Conservation (phyloP, 2,797 vertebrate species). For the Geotrypetes seraphini region DNA sequence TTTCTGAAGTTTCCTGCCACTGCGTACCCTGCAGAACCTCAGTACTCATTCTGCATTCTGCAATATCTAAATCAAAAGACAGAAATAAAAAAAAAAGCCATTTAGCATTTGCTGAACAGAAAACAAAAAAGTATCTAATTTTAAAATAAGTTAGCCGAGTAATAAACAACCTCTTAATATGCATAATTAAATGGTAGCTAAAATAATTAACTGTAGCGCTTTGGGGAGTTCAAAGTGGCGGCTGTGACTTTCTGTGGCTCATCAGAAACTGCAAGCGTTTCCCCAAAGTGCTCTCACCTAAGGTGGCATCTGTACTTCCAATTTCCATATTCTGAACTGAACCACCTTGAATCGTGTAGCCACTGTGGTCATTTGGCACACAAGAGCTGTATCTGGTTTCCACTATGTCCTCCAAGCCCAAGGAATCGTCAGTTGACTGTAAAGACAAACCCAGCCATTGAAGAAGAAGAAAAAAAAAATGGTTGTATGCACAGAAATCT, state of each 20-base stretch:
- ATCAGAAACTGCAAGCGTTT: too few relatives aligned
- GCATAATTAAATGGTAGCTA: too few relatives aligned
- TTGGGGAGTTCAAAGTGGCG: fast-evolving
- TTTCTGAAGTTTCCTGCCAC: slow-evolving; percentile 47
- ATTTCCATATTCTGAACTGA: slow-evolving; percentile 60
- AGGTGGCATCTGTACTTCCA: slow-evolving; percentile 48
- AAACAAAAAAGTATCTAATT: too few relatives aligned
- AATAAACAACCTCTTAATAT: too few relatives aligned
- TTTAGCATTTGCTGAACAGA: too few relatives aligned
- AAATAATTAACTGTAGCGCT: too few relatives aligned
- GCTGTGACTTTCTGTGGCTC: background rate
- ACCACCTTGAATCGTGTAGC: slow-evolving; percentile 29
- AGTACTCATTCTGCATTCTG: background rate
- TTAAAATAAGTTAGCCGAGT: too few relatives aligned
- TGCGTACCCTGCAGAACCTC: slow-evolving; percentile 6
- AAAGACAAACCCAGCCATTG: slow-evolving; percentile 7
- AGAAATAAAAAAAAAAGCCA: background rate
- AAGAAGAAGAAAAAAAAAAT: too few relatives aligned
- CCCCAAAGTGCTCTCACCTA: too few relatives aligned
- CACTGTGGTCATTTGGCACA: slow-evolving; percentile 47
- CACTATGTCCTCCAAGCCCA: slow-evolving; percentile 43
- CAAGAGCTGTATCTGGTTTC: slow-evolving; percentile 53
- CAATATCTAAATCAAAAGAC: background rate
- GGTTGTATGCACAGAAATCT: background rate
- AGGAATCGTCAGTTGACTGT: slow-evolving; percentile 29